Percentiles rank a stretch among this genome's conserved stretches.
phyloP scores from a whole-genome alignment of 2,888 invertebrate species.

The Netelia inedita region DNA sequence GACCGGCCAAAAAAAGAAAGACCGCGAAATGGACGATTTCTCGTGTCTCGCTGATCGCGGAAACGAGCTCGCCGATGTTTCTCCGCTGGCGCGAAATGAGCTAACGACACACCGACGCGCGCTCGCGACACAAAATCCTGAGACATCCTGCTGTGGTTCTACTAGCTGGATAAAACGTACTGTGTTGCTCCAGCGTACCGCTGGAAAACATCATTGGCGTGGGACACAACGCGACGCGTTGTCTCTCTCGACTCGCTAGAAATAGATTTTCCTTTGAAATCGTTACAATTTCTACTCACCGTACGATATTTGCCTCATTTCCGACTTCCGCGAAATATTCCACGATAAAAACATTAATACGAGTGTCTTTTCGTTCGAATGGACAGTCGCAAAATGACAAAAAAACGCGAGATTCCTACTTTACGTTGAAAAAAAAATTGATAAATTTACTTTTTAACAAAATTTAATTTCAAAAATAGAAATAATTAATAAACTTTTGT shows the following conservation, averaged over 20 bases:
- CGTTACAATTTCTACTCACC: constrained; percentile 45
- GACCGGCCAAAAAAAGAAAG: neutral
- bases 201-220: constrained; percentile 31
- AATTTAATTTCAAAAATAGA: no score
- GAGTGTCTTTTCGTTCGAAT: neutral
- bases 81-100: constrained; percentile 61
- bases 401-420: no score
- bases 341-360: neutral
- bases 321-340: constrained; percentile 6
- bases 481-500: no score
- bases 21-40: constrained; percentile 66
- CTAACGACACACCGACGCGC: constrained; percentile 58
- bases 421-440: no score
- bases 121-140: neutral
- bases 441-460: no score
- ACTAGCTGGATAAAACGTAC: constrained; percentile 10
- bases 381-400: no score
- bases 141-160: constrained; percentile 41
- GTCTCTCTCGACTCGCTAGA: neutral
- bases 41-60: constrained; percentile 65
- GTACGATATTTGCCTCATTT: neutral
- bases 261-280: constrained; percentile 56
- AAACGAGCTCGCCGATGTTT: constrained; percentile 69
- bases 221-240: constrained; percentile 19
- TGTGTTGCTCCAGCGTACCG: neutral